Percentiles rank a stretch among this genome's conserved stretches.
These are phyloP conservation scores for Oryzaephilus surinamensis DNA, from an alignment of 1,140 invertebrate species.

Conservation along the genomic window DNA sequence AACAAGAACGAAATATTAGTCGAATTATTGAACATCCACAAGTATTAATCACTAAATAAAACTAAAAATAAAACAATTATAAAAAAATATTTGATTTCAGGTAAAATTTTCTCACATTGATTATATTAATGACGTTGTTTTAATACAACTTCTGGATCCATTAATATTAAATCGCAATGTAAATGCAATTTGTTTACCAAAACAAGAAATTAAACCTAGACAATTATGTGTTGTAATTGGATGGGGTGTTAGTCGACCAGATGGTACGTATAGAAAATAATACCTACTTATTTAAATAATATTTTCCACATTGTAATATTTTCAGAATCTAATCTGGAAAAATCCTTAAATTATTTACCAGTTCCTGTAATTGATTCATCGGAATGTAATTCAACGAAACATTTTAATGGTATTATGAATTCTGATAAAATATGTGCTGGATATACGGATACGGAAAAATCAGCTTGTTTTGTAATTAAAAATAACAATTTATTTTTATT, in stretches of 20 bases:
- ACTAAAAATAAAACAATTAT: neutral
- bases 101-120: constrained; percentile 50
- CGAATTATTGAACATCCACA: constrained; percentile 45
- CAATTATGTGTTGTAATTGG: constrained; percentile 50
- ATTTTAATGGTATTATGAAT: constrained; percentile 47
- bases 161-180: constrained; percentile 43
- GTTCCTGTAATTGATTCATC: constrained; percentile 43
- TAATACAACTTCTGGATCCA: constrained; percentile 43
- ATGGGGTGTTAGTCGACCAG: constrained; percentile 44
- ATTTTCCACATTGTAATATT: constrained; percentile 12
- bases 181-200: constrained; percentile 46
- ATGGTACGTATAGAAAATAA: constrained; percentile 23
- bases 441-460: constrained; percentile 44
- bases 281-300: neutral
- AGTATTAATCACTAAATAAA: constrained; percentile 20
- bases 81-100: constrained; percentile 31
- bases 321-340: constrained; percentile 41
- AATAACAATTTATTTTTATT: neutral
- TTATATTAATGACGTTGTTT: constrained; percentile 47
- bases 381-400: constrained; percentile 49
- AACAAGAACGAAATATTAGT: constrained; percentile 31
- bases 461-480: constrained; percentile 47
- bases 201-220: constrained; percentile 38
- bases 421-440: constrained; percentile 48
- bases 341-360: constrained; percentile 45